Percentiles rank a stretch among this genome's conserved stretches.
These are phyloP conservation scores for Notamacropus eugenii DNA, from an alignment of 2,797 vertebrate species.

Conservation along the genomic window DNA sequence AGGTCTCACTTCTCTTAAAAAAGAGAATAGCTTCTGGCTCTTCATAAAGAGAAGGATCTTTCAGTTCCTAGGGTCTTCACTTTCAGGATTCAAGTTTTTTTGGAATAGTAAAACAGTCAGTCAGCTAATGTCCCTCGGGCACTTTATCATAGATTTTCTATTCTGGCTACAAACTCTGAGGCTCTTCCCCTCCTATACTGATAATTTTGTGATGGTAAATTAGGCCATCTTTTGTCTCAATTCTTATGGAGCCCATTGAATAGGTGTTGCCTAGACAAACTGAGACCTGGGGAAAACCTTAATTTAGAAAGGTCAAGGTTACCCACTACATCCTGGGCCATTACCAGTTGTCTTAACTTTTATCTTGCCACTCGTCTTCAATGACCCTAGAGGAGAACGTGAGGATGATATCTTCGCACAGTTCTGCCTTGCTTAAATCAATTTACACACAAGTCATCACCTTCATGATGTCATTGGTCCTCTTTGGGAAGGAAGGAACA, in stretches of 20 bases:
- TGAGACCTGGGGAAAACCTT: neutral
- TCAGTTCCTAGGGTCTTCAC: neutral
- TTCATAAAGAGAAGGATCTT: neutral
- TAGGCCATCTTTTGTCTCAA: neutral
- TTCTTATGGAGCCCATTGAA: neutral
- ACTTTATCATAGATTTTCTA: neutral
- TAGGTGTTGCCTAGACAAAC: neutral
- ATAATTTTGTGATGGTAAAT: neutral
- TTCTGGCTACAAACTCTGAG: neutral
- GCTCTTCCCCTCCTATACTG: neutral
- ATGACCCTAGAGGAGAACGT: neutral
- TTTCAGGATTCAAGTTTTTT: neutral
- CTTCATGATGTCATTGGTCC: neutral
- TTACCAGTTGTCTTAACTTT: neutral
- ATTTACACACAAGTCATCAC: neutral
- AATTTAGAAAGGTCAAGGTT: neutral
- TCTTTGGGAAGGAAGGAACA: neutral
- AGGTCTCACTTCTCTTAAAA: neutral
- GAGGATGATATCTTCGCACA: neutral
- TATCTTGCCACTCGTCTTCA: neutral
- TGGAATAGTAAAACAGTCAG: neutral
- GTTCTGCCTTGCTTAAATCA: neutral
- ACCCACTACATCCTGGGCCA: neutral
- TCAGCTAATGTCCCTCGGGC: neutral
- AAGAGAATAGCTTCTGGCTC: neutral